A percentile compares a stretch with the other conserved stretches of the same genome.
Conservation (phyloP, 2,113 vertebrate species). For the Cyrtonyx montezumae region DNA sequence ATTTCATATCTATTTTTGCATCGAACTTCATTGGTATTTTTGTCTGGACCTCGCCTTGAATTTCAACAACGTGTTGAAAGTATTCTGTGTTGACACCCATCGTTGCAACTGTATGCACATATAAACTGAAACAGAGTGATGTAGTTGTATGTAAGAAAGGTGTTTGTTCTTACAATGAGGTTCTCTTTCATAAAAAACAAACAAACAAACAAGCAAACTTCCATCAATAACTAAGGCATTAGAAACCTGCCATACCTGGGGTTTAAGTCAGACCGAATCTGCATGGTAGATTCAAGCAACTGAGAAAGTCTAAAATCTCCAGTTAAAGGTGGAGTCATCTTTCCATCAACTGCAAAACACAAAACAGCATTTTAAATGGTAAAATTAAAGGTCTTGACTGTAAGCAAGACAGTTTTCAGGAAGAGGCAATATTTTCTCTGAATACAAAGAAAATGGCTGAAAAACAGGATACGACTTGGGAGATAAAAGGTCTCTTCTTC, state of each 20-base stretch:
- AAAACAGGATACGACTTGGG: background rate
- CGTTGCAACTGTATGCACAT: conserved; percentile 73
- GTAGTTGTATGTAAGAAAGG: background rate
- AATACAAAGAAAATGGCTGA: background rate
- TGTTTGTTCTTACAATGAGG: background rate
- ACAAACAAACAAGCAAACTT: background rate
- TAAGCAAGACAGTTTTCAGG: background rate
- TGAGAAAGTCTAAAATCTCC: conserved; percentile 50
- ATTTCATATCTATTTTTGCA: conserved; percentile 75
- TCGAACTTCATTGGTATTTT: conserved; percentile 72
- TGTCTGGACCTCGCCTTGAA: conserved; percentile 69
- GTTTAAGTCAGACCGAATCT: conserved; percentile 41
- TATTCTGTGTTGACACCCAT: conserved; percentile 84
- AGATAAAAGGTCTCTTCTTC: background rate
- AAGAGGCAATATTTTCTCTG: background rate
- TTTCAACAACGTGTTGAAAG: conserved; percentile 78
- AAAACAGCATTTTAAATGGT: background rate
- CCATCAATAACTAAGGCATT: background rate
- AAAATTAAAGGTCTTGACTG: background rate
- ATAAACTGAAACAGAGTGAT: conserved; percentile 67
- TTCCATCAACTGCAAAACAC: conserved; percentile 56
- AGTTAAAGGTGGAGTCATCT: conserved; percentile 20
- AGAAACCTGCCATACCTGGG: conserved; percentile 49
- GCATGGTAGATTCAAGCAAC: conserved; percentile 48
- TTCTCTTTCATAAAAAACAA: background rate